phyloP scores from a whole-genome alignment of 2,888 invertebrate species.

The Theristus sp. region DNA sequence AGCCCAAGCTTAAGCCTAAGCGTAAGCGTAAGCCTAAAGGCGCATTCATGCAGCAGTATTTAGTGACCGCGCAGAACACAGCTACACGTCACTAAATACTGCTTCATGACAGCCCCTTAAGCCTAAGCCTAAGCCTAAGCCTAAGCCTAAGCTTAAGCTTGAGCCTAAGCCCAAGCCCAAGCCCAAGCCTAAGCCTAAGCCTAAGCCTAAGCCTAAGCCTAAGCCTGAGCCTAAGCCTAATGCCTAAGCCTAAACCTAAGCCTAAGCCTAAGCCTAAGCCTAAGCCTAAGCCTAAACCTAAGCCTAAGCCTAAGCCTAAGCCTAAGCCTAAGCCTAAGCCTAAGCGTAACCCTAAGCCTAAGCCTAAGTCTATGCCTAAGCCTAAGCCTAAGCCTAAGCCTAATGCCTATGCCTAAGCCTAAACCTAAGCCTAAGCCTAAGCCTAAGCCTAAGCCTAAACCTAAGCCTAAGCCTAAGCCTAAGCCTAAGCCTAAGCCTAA shows the following conservation, averaged over 20 bases:
- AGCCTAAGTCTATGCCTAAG: too few species aligned
- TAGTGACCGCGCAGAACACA: too few species aligned
- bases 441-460: not conserved
- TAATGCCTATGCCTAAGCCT: not conserved
- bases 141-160: not conserved
- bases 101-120: too few species aligned
- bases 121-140: not conserved
- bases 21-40: not conserved
- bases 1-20: not conserved
- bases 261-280: conserved; percentile 1
- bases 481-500: too few species aligned
- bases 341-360: not conserved
- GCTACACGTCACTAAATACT: too few species aligned
- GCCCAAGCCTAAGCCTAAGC: not conserved
- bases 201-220: not conserved
- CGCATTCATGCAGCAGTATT: too few species aligned
- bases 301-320: not conserved
- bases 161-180: not conserved
- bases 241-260: not conserved
- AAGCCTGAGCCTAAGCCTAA: not conserved
- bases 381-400: too few species aligned
- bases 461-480: too few species aligned
- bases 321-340: not conserved
- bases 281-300: not conserved
- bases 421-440: not conserved